Evolutionary conservation across 2,113 vertebrate species (phyloP).

Genomic region (Leptosomus discolor): DNA sequence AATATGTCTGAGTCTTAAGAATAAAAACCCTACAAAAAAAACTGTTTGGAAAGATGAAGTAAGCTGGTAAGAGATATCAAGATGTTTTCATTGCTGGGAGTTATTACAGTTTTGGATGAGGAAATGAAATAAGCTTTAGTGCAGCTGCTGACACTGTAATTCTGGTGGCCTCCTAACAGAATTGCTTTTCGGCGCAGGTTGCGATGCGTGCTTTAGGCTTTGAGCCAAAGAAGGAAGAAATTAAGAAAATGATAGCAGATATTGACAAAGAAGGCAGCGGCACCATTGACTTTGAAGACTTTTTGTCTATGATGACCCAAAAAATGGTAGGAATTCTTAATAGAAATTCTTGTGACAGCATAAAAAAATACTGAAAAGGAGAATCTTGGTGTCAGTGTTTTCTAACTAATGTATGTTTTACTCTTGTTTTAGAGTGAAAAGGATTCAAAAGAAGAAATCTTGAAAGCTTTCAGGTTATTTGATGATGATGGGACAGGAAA

Average conservation of each 20-base stretch:
- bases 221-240: conserved; percentile 94
- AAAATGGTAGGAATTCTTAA: conserved; percentile 84
- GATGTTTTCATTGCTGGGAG: background rate
- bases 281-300: conserved; percentile 85
- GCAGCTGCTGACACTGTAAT: background rate
- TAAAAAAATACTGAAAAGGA: background rate
- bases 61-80: background rate
- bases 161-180: background rate
- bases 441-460: conserved; percentile 91
- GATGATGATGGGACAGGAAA: conserved; percentile 91
- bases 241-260: conserved; percentile 89
- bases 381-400: background rate
- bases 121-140: background rate
- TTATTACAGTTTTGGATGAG: background rate
- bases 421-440: conserved; percentile 82
- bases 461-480: conserved; percentile 92
- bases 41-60: background rate
- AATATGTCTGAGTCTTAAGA: background rate
- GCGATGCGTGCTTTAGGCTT: conserved; percentile 92
- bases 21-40: background rate
- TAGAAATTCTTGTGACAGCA: background rate
- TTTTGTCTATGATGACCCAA: conserved; percentile 87
- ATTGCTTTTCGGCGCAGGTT: conserved; percentile 76
- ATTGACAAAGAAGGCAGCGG: conserved; percentile 85
- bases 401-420: background rate